Evolutionary conservation across 64 coral and sea anemone species (phyloP).

Genomic region (Anthopleura sola): DNA sequence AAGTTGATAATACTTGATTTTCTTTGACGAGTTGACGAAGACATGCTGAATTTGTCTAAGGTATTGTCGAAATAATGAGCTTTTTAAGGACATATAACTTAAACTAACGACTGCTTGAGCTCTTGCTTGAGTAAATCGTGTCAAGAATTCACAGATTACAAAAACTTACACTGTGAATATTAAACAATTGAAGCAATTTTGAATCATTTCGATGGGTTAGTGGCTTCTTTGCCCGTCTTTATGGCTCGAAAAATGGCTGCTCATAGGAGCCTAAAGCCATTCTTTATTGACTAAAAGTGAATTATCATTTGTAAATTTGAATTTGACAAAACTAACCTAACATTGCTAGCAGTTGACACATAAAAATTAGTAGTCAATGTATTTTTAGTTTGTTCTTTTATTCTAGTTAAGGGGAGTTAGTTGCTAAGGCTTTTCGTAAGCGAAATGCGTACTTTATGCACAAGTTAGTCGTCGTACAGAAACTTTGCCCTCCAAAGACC

Average conservation of each 20-base stretch:
- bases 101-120: constrained; percentile 17
- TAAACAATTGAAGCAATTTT: constrained; percentile 75
- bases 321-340: constrained; percentile 95
- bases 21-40: constrained; percentile 13
- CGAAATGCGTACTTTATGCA: background rate
- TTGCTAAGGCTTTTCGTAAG: background rate
- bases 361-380: constrained; percentile 87
- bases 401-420: background rate
- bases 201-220: constrained; percentile 77
- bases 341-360: constrained; percentile 81
- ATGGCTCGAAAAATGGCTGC: constrained; percentile 1
- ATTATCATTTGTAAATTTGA: constrained; percentile 86
- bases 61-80: background rate
- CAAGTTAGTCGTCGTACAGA: background rate
- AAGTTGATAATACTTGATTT: constrained; percentile 7
- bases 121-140: constrained; percentile 44
- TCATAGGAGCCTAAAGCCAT: constrained; percentile 23
- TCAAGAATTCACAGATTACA: constrained; percentile 71
- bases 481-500: background rate
- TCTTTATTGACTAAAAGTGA: constrained; percentile 54
- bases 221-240: constrained; percentile 59
- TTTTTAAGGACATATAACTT: constrained; percentile 16
- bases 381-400: constrained; percentile 38
- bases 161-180: constrained; percentile 70
- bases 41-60: constrained; percentile 21